phyloP scores from a whole-genome alignment of 2,888 invertebrate species.

The Augiades crinisus region DNA sequence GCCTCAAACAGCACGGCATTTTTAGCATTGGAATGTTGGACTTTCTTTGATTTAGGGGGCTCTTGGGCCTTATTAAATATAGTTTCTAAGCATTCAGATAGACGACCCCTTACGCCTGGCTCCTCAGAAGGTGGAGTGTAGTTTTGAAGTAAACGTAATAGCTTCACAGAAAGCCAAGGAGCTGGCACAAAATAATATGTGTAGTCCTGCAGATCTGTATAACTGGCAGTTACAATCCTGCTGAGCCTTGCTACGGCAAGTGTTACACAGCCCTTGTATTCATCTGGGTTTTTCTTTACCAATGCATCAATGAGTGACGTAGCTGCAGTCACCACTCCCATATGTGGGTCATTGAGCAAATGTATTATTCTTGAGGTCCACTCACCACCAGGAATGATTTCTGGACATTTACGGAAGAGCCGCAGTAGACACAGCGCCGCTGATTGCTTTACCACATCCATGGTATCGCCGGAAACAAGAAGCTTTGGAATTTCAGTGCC shows the following conservation, averaged over 20 bases:
- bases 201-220: slow-evolving; percentile 99
- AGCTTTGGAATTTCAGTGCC: slow-evolving; percentile 99
- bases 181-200: slow-evolving; percentile 99
- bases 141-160: slow-evolving; percentile 97
- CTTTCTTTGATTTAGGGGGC: slow-evolving; percentile 99
- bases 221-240: slow-evolving; percentile 98
- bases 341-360: slow-evolving; percentile 98
- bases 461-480: slow-evolving; percentile 98
- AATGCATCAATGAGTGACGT: slow-evolving; percentile 98
- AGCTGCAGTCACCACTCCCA: slow-evolving; percentile 99
- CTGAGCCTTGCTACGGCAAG: slow-evolving; percentile 98
- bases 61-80: slow-evolving; percentile 99
- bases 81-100: slow-evolving; percentile 98
- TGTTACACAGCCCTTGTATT: slow-evolving; percentile 99
- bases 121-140: slow-evolving; percentile 98
- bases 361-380: slow-evolving; percentile 99
- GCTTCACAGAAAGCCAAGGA: slow-evolving; percentile 99
- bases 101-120: slow-evolving; percentile 96
- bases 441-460: slow-evolving; percentile 99
- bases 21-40: slow-evolving; percentile 99
- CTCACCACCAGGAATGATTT: slow-evolving; percentile 98
- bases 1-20: slow-evolving; percentile 99
- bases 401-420: slow-evolving; percentile 96
- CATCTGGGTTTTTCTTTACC: slow-evolving; percentile 99
- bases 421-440: slow-evolving; percentile 98